Evolutionary conservation across 2,797 vertebrate species (phyloP).

Genomic region (Sebastes hubbsi): DNA sequence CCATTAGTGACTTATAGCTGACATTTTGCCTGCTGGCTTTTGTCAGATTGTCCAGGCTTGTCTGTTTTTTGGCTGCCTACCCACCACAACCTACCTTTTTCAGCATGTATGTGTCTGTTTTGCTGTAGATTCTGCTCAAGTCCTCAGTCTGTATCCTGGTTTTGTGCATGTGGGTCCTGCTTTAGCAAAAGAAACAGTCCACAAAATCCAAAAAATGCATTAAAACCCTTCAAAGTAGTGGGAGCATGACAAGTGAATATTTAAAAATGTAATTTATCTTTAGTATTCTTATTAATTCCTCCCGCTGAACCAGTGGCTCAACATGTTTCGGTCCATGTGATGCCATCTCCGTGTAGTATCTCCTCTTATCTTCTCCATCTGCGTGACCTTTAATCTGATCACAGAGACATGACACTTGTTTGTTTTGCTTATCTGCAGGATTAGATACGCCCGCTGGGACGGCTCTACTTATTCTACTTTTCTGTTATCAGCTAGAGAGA

Average conservation of each 20-base stretch:
- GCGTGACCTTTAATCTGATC: slow-evolving; percentile 67
- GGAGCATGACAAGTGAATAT: background rate
- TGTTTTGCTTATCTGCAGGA: slow-evolving; percentile 65
- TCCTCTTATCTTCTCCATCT: slow-evolving; percentile 35
- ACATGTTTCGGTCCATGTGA: background rate
- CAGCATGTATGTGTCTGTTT: background rate
- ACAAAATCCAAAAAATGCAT: background rate
- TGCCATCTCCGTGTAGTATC: slow-evolving; percentile 9
- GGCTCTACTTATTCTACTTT: slow-evolving; percentile 20
- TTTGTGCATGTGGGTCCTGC: background rate
- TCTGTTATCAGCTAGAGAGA: slow-evolving; percentile 22
- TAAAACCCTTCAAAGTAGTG: background rate
- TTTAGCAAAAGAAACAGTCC: background rate
- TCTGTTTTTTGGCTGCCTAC: background rate
- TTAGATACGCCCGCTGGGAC: slow-evolving; percentile 49
- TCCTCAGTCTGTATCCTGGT: background rate
- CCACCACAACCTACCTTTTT: background rate
- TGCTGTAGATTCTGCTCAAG: background rate
- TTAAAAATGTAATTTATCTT: background rate
- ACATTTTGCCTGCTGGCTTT: slow-evolving; percentile 20
- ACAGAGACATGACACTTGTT: slow-evolving; percentile 44
- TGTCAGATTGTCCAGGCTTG: slow-evolving; percentile 7
- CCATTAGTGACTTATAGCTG: slow-evolving; percentile 15
- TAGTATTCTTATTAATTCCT: background rate
- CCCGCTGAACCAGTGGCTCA: background rate